Percentiles rank a stretch among this genome's conserved stretches.
These are phyloP conservation scores for Struthidea cinerea DNA, from an alignment of 2,113 vertebrate species.

Conservation along the genomic window DNA sequence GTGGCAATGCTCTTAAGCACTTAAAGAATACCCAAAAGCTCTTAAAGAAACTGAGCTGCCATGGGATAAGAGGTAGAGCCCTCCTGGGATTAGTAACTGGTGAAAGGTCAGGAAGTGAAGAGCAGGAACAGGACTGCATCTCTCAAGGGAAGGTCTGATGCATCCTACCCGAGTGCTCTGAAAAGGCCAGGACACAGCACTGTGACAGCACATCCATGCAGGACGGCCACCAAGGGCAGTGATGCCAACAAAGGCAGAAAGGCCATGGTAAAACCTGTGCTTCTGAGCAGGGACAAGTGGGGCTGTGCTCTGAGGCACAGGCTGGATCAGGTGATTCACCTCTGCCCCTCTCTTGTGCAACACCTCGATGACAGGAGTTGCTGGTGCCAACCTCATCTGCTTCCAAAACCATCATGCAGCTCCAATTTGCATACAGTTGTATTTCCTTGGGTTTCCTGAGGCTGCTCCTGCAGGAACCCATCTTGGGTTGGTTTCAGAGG, in stretches of 20 bases:
- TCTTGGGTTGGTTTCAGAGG: background rate
- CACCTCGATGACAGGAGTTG: background rate
- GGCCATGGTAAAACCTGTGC: background rate
- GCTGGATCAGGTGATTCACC: background rate
- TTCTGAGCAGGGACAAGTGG: background rate
- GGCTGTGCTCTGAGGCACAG: background rate
- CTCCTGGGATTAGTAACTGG: background rate
- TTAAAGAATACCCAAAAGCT: conserved; percentile 29
- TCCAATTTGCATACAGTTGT: background rate
- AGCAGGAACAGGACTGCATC: background rate
- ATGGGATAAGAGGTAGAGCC: background rate
- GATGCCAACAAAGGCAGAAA: background rate
- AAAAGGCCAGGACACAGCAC: background rate
- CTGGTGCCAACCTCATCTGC: background rate
- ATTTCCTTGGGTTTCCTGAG: background rate
- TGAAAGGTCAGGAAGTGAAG: background rate
- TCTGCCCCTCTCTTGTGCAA: background rate
- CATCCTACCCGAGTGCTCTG: background rate
- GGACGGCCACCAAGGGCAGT: background rate
- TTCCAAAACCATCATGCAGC: background rate
- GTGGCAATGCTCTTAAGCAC: conserved; percentile 28
- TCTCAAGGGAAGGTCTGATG: background rate
- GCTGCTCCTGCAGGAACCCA: background rate
- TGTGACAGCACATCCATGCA: background rate
- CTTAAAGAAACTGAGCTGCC: conserved; percentile 14